phyloP scores from a whole-genome alignment of 2,888 invertebrate genomes.

The Thymelicus acteon region DNA sequence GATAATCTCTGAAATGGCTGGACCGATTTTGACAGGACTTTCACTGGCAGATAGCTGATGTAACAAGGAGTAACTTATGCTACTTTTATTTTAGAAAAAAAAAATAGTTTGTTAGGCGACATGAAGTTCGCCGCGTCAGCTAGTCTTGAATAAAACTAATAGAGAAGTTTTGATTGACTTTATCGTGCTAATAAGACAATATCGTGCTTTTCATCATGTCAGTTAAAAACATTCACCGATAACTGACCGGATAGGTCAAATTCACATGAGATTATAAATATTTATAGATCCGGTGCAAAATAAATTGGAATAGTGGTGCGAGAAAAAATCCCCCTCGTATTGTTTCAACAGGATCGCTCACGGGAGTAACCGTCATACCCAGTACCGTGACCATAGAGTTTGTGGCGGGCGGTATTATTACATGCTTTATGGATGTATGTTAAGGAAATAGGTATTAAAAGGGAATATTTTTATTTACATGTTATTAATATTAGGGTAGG shows the following conservation, averaged over 20 bases:
- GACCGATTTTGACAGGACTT: no score
- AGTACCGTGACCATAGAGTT: slow-evolving; percentile 10
- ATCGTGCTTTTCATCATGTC: slow-evolving; percentile 6
- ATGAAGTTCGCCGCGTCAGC: no score
- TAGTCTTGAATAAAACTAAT: no score
- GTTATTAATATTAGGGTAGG: no score
- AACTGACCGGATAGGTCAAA: slow-evolving; percentile 45
- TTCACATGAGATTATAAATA: slow-evolving; percentile 68
- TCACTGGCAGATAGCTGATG: no score
- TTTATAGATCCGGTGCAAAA: slow-evolving; percentile 75
- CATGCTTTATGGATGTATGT: not conserved
- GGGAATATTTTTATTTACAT: not conserved
- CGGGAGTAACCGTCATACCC: slow-evolving; percentile 21
- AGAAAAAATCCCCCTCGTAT: slow-evolving; percentile 60
- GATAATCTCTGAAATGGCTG: no score
- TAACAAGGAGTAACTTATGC: no score
- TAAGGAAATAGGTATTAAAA: not conserved
- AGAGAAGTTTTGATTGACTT: not conserved
- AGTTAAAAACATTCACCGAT: slow-evolving; percentile 7
- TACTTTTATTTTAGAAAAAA: no score
- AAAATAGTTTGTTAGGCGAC: no score
- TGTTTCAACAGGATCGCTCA: slow-evolving; percentile 58
- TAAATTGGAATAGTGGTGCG: slow-evolving; percentile 46
- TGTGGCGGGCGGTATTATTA: slow-evolving; percentile 23
- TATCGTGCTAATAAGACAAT: not conserved